Evolutionary conservation across 2,888 invertebrate genomes (phyloP), one percentile per base, ranked within the genome.

Genomic region (Apomyelois bistriatella): DNA sequence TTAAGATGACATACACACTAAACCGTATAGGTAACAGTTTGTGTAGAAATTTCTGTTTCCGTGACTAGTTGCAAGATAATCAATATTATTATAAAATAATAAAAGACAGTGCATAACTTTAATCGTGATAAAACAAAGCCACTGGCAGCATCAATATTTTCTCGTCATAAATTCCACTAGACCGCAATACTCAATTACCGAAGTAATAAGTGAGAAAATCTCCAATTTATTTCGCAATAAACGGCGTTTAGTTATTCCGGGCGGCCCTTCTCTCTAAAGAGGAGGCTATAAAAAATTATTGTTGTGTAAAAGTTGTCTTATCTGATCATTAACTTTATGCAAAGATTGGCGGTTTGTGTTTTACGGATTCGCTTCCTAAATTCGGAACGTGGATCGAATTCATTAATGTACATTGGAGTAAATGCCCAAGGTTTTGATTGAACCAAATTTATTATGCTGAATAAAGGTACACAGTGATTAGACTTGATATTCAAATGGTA

Each of bases 211-310:
- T 37, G 53, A 61, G 60, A 62, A 65, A 62, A 66, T 66, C 65
- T 60, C 58, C 65, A 64, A 65, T 64, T 67, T 64, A 61, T 63
- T 63, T 56, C 54, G 63, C 62, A 63, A 65, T 63, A 60, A 64
- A 59, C 51, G 57, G 52, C 50, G 49, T 57, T 63, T 58, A 58
- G 58, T 37, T 58, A 57, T 48, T 56, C 52, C 8, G 9, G 38
- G 38, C 17, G 2, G n/a, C 22, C 38, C 9, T 37, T 17, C 38
- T 17, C 28, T 28, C 13, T 48, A 8, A n/a, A 4, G 37, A 13
- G 12, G 48, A 17, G 48, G 28, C 22, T 16, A 12, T 37, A 38
- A 38, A 48, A 22, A 28, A 17, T 12, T 41, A 51, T 32, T 35
- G n/a, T 16, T 51, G 50, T 32, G 28, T 40, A 41, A 15, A 46